Evolutionary conservation across 2,113 vertebrate genomes (phyloP).

Genomic region (Herpetotheres cachinnans): DNA sequence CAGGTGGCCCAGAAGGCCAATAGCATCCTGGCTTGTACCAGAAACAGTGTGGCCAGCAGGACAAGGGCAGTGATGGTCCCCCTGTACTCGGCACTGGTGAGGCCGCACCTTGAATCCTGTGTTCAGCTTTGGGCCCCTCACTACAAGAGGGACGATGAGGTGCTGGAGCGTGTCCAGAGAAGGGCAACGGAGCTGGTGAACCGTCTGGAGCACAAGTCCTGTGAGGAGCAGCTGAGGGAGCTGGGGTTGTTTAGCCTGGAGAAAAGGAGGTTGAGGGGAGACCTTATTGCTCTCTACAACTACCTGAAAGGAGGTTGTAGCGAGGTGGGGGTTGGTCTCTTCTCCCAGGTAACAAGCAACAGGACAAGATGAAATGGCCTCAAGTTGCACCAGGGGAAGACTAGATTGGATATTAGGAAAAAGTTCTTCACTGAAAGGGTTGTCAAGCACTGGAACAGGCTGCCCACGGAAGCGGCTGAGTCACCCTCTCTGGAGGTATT

Average conservation of each 20-base stretch:
- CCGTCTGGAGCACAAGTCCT: neutral
- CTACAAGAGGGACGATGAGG: neutral
- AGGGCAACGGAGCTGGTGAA: neutral
- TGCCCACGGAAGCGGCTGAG: neutral
- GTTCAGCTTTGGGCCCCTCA: neutral
- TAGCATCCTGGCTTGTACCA: neutral
- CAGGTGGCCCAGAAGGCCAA: neutral
- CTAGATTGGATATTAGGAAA: neutral
- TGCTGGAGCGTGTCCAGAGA: neutral
- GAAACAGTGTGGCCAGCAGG: neutral
- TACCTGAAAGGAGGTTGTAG: neutral
- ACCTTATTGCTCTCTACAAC: fast-evolving
- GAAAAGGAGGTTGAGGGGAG: neutral
- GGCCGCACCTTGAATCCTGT: neutral
- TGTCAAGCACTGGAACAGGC: neutral
- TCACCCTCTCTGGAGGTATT: neutral
- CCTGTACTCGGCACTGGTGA: neutral
- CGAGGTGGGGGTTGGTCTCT: fast-evolving
- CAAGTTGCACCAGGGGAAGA: neutral
- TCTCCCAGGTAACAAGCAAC: neutral
- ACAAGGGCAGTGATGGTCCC: neutral
- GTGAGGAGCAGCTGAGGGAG: neutral
- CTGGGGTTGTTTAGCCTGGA: neutral
- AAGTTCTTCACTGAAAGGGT: neutral
- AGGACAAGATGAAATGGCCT: neutral